Evolutionary conservation across 2,797 vertebrate genomes (phyloP).

Genomic region (Gallinago solitaria): DNA sequence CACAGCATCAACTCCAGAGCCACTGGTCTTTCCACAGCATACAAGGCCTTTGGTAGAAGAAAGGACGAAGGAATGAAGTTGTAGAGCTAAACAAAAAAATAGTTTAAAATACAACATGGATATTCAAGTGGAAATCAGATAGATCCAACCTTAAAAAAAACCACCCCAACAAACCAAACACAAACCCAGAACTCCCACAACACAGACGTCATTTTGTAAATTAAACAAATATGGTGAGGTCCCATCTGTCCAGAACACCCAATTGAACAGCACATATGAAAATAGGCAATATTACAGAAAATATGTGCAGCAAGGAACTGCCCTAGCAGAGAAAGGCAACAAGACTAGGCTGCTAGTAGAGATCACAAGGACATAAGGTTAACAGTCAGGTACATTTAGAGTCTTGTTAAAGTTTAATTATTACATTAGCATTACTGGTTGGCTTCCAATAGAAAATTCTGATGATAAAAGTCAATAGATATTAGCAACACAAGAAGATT

Average conservation of each 20-base stretch:
- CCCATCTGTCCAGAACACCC: background rate
- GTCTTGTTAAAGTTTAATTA: background rate
- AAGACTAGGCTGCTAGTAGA: background rate
- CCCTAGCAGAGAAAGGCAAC: background rate
- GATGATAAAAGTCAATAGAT: background rate
- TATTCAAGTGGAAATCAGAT: background rate
- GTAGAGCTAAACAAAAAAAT: background rate
- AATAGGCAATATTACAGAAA: background rate
- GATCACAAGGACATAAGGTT: background rate
- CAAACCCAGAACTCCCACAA: background rate
- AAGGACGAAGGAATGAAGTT: background rate
- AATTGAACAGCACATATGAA: rapidly evolving
- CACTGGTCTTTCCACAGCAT: background rate
- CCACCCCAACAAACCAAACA: no score
- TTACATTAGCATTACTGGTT: background rate
- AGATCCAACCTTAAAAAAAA: background rate
- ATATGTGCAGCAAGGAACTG: background rate
- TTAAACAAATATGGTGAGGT: background rate
- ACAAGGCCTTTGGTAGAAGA: background rate
- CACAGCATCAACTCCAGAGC: background rate
- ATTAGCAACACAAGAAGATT: background rate
- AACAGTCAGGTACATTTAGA: background rate
- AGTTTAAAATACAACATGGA: background rate
- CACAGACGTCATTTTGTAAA: background rate
- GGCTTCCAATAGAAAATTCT: background rate